Base-by-base conservation (phyloP, 2,113 vertebrate genomes). In the Daboia siamensis region DNA sequence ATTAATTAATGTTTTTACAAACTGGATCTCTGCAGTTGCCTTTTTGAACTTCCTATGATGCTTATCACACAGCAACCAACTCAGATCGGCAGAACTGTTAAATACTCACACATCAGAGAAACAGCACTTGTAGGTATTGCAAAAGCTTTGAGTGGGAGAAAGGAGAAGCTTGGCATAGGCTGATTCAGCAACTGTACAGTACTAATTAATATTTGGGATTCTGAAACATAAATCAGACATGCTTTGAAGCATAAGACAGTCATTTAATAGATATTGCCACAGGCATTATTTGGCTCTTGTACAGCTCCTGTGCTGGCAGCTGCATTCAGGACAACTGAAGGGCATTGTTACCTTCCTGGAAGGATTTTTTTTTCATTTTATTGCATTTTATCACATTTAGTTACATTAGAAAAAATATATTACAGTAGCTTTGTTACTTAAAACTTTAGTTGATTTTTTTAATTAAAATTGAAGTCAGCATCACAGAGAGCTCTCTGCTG, bases 191-290 rank as follows among this genome's bases (percentile, higher is more conserved):
- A 85, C 87, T 86, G 57, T 74, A 90, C 46, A 90, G 23, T 57
- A 54, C 84, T 94, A 94, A 88, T 92, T 90, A 90, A 80, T 87
- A 90, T 90, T 90, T 87, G 44, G 52, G 64, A 26, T 86, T 93
- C 80, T 23, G 64, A 92, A 90, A 85, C 93, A 80, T 84, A 80
- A 86, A 88, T 90, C 87, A 90, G 87, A 85, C 90, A 74, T 86
- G 91, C 57, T 90, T 92, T 91, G 86, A 91, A 56, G 90, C 57
- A 90, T 57, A 56, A 91, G 51, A 90, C 87, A 92, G 74, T 44
- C 46, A 91, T 86, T 91, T 90, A 86, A n/a, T 89, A 56, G 48
- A 57, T 48, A 64, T 33, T 55, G 56, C 90, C 90, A 91, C 26
- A 90, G 87, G 87, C 90, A 90, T 89, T 93, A 33, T 90, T 92